Evolutionary conservation across 2,888 invertebrate genomes (phyloP).

Genomic region (Scaptomyza reducta): DNA sequence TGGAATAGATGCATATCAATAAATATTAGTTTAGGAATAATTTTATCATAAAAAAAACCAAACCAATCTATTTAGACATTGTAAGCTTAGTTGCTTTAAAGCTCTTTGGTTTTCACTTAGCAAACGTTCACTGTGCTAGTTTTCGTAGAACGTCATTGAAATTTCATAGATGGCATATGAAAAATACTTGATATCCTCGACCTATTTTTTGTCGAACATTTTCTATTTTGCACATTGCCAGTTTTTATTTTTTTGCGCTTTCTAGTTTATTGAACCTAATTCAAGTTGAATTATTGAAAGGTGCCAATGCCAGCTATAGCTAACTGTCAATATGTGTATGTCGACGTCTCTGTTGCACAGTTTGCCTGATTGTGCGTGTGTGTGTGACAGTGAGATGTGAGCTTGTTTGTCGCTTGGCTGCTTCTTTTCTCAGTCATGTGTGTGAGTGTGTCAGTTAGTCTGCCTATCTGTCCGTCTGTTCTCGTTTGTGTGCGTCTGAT

Average conservation of each 20-base stretch:
- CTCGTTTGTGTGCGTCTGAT: slow-evolving; percentile 57
- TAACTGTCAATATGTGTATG: slow-evolving; percentile 43
- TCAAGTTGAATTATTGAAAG: slow-evolving; percentile 72
- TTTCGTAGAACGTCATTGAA: slow-evolving; percentile 1
- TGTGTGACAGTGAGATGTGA: slow-evolving; percentile 72
- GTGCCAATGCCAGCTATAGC: slow-evolving; percentile 59
- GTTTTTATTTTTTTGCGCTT: slow-evolving; percentile 21
- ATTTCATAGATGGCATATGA: slow-evolving; percentile 27
- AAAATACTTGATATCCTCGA: slow-evolving; percentile 25
- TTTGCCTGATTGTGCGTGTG: slow-evolving; percentile 29
- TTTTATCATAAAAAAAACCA: too few relatives aligned
- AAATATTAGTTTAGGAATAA: too few relatives aligned
- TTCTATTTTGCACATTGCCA: slow-evolving; percentile 35
- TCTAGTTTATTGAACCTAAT: slow-evolving; percentile 62
- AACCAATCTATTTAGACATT: too few relatives aligned
- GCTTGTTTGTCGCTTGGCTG: slow-evolving; percentile 70
- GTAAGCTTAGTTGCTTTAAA: too few relatives aligned
- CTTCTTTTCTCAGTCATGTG: slow-evolving; percentile 41
- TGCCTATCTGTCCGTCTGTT: slow-evolving; percentile 15
- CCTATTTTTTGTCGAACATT: slow-evolving; percentile 25
- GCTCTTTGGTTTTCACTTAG: not conserved
- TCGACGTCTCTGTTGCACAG: slow-evolving; percentile 21
- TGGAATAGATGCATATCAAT: not conserved
- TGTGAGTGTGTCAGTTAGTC: slow-evolving; percentile 1
- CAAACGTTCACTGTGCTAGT: not conserved